Conservation (phyloP, 2,113 vertebrate species). For the Psilopsiagon aymara region DNA sequence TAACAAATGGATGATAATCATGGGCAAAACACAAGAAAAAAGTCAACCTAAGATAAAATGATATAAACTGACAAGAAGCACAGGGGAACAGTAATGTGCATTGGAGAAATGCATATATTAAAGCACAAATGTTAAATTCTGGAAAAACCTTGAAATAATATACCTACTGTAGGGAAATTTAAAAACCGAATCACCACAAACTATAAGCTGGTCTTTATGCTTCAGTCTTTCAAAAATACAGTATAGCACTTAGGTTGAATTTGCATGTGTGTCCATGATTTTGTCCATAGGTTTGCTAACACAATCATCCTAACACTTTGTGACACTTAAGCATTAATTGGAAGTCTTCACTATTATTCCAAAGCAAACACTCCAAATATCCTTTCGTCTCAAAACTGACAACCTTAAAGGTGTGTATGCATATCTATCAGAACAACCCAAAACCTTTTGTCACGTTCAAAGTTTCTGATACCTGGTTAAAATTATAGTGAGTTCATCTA, state of each 20-base stretch:
- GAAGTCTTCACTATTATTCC: not conserved
- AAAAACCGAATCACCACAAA: not conserved
- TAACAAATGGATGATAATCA: slow-evolving; percentile 61
- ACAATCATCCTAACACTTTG: not conserved
- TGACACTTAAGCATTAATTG: not conserved
- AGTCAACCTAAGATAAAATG: slow-evolving; percentile 25
- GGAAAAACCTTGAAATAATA: not conserved
- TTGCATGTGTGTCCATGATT: not conserved
- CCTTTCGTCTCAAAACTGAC: not conserved
- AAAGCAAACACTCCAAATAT: not conserved
- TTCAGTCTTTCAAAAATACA: not conserved
- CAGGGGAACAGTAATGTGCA: not conserved
- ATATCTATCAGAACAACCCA: not conserved
- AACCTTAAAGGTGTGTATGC: not conserved
- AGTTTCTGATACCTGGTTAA: not conserved
- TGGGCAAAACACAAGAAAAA: not conserved
- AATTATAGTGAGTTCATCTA: not conserved
- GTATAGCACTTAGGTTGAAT: not conserved
- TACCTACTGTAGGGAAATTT: not conserved
- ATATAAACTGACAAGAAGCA: slow-evolving; percentile 26
- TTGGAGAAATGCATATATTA: not conserved
- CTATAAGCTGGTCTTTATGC: not conserved
- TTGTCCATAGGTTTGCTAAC: not conserved
- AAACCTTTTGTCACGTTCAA: not conserved
- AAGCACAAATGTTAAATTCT: not conserved